Evolutionary conservation across 2,888 invertebrate species (phyloP), one percentile per base, ranked within the genome.

Genomic region (Elysia crispata): DNA sequence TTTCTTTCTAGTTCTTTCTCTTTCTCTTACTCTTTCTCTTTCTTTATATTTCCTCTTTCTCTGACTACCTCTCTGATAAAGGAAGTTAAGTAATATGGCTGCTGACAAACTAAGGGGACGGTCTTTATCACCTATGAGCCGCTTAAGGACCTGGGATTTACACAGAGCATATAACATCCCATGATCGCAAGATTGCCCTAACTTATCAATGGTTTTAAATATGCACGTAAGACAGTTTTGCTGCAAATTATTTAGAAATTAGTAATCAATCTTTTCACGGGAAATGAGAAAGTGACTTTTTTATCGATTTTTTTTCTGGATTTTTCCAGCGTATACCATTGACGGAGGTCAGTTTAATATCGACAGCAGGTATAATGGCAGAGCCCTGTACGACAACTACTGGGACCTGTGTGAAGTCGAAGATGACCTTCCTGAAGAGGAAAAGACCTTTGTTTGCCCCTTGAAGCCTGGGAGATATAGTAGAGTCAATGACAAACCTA

Each of bases 381-480:
- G 87, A 33, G 86, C 87, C 25, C 82, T 90, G 50, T 90, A 86
- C 78, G 86, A 84, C 77, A 87, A 87, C 78, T 86, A 89, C 79
- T 90, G 89, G 89, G 89, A 89, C 20, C 84, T 90, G 41, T 90
- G 90, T 80, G 86, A 85, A 1, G 82, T 89, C 6, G 87, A 86
- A 54, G 86, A 89, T n/a, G 86, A 87, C 54, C 85, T 87, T 18
- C 86, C 86, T 25, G 82, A 84, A 25, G 83, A 85, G 28, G 86
- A 89, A 11, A 82, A 85, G 49, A 82, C 87, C n/a, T 86, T 89
- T 20, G 83, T 81, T 78, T 90, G 90, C 82, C 90, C 90, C 0
- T 85, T 89, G 28, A 80, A 83, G 31, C 83, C 84, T 0, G 88
- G 88, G 0, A 83, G 82, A 1, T 85, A 86, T 74, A 85, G 82